phyloP scores from a whole-genome alignment of 1,140 invertebrate genomes.

The Himalopsyche phryganea region DNA sequence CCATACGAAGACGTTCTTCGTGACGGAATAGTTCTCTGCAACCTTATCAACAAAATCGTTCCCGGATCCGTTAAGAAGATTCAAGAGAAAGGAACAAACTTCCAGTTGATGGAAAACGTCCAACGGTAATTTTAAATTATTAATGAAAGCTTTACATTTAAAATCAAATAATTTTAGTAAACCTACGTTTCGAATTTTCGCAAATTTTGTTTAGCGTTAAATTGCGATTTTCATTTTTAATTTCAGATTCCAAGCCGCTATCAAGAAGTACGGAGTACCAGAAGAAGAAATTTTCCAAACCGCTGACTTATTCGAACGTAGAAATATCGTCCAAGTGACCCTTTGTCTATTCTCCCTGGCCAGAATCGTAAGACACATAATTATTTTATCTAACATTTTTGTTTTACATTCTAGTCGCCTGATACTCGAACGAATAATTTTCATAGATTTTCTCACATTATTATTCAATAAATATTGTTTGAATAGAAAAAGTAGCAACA shows the following conservation, averaged over 20 bases:
- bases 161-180: slow-evolving; percentile 10
- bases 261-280: slow-evolving; percentile 90
- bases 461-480: too few relatives aligned
- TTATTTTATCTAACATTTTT: neutral
- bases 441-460: too few relatives aligned
- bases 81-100: slow-evolving; percentile 92
- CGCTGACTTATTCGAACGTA: slow-evolving; percentile 92
- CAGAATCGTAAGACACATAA: slow-evolving; percentile 82
- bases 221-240: slow-evolving; percentile 27
- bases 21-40: slow-evolving; percentile 90
- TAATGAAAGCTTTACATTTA: too few relatives aligned
- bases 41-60: slow-evolving; percentile 90
- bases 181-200: too few relatives aligned
- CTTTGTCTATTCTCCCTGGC: slow-evolving; percentile 84
- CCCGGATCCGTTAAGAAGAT: slow-evolving; percentile 97
- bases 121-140: slow-evolving; percentile 61
- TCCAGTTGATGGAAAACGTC: slow-evolving; percentile 98
- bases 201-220: too few relatives aligned
- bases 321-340: slow-evolving; percentile 95
- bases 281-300: slow-evolving; percentile 99
- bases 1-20: slow-evolving; percentile 88
- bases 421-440: neutral
- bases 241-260: slow-evolving; percentile 83
- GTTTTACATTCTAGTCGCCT: too few relatives aligned
- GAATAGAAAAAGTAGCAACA: too few relatives aligned